Base-by-base conservation (phyloP, 2,797 vertebrate species). In the Anabacerthia variegaticeps region DNA sequence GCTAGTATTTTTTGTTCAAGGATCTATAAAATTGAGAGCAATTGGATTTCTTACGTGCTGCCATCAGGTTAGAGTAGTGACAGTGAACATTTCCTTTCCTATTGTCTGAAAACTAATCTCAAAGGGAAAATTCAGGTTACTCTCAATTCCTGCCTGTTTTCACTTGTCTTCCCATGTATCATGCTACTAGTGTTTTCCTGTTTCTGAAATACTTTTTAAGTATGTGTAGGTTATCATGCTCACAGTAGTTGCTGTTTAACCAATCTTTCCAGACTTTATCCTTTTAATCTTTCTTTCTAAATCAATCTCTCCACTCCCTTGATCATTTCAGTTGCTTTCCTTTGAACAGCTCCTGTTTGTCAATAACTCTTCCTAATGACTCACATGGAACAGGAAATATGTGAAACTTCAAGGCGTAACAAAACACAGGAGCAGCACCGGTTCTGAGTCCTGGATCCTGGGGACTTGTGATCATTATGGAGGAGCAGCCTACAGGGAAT, bases 221-320 rank as follows among this genome's bases (percentile, higher is more conserved):
- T 89, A 91, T 94, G 74, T 93, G 94, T 89, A 92, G 82, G 92
- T 90, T 97, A 94, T 93, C 95, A 79, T 71, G 89, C 89, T 91
- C 92, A 78, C 89, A 84, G 95, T 92, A 92, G 94, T 71, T 95
- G 88, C 94, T 94, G 92, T 96, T 97, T 97, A 97, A 96, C 95
- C 91, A 93, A 86, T 95, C 95, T 96, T 91, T 91, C 62, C 79
- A 95, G 92, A 92, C 92, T 94, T 96, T 90, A 95, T 96, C 91
- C 95, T 95, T 97, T 96, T 96, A 97, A 96, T 97, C 95, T 96
- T 96, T 78, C 92, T 88, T 95, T 96, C 94, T 93, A 91, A 97
- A 97, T 95, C 91, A 96, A 96, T 97, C 92, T 66, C 52, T 94
- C 88, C 44, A 49, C 59, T 96, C 92, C 92, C 96, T 95, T 96